Evolutionary conservation across 2,888 invertebrate genomes (phyloP).

Genomic region (Antheraea assamensis): DNA sequence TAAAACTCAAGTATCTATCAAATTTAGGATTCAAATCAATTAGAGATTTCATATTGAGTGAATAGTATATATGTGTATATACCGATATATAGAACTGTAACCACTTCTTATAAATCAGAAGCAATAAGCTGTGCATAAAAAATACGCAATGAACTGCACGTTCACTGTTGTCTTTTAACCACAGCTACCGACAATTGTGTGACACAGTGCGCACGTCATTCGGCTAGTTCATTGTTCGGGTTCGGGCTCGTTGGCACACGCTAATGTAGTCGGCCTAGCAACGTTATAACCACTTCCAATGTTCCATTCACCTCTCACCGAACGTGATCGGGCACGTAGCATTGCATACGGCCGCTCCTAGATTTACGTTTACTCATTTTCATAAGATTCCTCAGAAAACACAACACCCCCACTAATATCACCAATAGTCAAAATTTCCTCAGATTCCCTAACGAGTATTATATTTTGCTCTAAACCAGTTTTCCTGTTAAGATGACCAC

Average conservation of each 20-base stretch:
- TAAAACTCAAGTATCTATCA: no score
- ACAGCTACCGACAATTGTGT: constrained; percentile 29
- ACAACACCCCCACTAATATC: background rate
- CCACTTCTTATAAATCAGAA: background rate
- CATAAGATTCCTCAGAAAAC: constrained; percentile 24
- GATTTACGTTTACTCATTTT: constrained; percentile 35
- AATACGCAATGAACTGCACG: background rate
- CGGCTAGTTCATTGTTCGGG: constrained; percentile 78
- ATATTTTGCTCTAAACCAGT: background rate
- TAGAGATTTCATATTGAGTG: background rate
- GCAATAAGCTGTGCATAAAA: constrained; percentile 4
- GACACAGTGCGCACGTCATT: constrained; percentile 61
- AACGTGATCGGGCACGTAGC: constrained; percentile 69
- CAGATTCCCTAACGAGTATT: background rate
- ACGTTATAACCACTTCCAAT: constrained; percentile 62
- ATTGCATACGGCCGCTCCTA: constrained; percentile 51
- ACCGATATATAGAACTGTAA: no score
- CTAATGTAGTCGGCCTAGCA: constrained; percentile 76
- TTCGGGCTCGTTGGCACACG: constrained; percentile 75
- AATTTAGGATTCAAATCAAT: background rate
- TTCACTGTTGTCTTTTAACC: constrained; percentile 11
- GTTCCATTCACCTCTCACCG: constrained; percentile 81
- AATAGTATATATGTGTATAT: background rate
- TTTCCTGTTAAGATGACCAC: background rate
- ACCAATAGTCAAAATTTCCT: background rate